A percentile compares a stretch with the other conserved stretches of the same genome.
Evolutionary conservation across 2,888 invertebrate species (phyloP).

Genomic region (Sarcophaga caerulescens): DNA sequence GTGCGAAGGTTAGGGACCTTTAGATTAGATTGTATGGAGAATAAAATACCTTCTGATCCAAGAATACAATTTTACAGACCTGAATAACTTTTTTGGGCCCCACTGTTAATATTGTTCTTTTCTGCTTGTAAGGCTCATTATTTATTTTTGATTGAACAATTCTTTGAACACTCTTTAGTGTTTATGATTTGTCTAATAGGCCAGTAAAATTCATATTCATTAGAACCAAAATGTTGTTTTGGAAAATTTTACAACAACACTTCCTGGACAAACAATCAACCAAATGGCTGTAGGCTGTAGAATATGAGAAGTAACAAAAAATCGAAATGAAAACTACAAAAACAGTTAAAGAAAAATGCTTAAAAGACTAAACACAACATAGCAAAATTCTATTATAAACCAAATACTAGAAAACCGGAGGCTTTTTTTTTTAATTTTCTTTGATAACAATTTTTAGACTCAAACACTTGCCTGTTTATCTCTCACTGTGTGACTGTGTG

Average conservation of each 20-base stretch:
- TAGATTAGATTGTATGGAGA: too few species aligned
- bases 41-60: too few species aligned
- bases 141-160: constrained; percentile 13
- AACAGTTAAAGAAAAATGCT: not conserved
- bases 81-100: too few species aligned
- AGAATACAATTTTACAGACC: too few species aligned
- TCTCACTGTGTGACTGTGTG: too few species aligned
- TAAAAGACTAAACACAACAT: not conserved
- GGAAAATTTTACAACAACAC: not conserved
- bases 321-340: not conserved
- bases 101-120: not conserved
- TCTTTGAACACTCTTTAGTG: not conserved
- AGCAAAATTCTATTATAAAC: not conserved
- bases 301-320: not conserved
- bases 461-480: not conserved
- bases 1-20: too few species aligned
- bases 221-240: constrained; percentile 22
- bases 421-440: not conserved
- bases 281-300: not conserved
- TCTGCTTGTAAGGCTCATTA: not conserved
- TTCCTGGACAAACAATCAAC: not conserved
- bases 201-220: constrained; percentile 52
- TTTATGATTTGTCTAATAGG: constrained; percentile 56
- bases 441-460: not conserved
- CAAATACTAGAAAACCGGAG: not conserved